Percentiles rank a stretch among this genome's conserved stretches.
Evolutionary conservation across 2,797 vertebrate genomes (phyloP).

Genomic region (Vultur gryphus): DNA sequence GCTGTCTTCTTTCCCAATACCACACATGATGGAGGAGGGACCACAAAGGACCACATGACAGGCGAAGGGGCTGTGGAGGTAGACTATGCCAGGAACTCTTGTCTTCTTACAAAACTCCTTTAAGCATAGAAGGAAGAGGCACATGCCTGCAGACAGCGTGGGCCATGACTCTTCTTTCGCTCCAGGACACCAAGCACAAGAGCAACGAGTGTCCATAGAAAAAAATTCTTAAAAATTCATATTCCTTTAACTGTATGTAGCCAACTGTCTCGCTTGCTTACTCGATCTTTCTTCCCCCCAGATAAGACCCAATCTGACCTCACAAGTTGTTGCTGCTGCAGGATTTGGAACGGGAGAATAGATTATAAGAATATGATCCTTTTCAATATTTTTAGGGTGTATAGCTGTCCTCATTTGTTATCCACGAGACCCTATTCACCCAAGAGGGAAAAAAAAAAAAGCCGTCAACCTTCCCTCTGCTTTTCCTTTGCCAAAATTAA

Average conservation of each 20-base stretch:
- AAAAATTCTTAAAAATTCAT: neutral
- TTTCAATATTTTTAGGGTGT: neutral
- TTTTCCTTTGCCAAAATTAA: neutral
- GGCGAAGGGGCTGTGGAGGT: neutral
- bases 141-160: neutral
- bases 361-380: neutral
- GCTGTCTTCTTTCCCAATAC: neutral
- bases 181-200: neutral
- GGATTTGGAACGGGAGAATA: neutral
- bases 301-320: neutral
- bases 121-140: neutral
- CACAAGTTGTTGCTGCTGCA: neutral
- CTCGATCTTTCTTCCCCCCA: neutral
- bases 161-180: neutral
- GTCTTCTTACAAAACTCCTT: neutral
- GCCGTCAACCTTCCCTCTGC: neutral
- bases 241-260: neutral
- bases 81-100: neutral
- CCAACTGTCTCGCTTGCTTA: neutral
- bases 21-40: neutral
- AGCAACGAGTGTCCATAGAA: neutral
- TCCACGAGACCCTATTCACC: neutral
- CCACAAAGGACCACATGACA: neutral
- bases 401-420: neutral
- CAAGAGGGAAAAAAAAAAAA: neutral